phyloP scores from a whole-genome alignment of 2,797 vertebrate species.

The Silurus lanzhouensis region DNA sequence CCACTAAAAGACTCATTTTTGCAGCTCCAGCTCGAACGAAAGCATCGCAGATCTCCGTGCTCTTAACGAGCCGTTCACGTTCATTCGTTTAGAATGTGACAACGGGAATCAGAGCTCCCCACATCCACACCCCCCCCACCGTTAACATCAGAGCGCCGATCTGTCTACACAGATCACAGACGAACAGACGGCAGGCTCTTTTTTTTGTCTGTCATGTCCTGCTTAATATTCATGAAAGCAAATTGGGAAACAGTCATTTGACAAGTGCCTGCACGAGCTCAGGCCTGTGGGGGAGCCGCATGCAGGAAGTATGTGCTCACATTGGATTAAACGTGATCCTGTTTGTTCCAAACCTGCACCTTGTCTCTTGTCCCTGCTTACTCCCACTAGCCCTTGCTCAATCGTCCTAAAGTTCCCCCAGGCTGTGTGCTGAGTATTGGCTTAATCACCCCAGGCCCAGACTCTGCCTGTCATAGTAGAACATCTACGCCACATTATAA shows the following conservation, averaged over 20 bases:
- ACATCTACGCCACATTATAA: conserved; percentile 53
- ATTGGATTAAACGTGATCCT: conserved; percentile 56
- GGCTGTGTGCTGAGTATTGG: conserved; percentile 64
- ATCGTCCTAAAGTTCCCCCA: conserved; percentile 38
- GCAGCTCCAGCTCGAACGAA: conserved; percentile 61
- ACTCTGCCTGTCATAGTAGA: conserved; percentile 67
- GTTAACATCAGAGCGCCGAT: conserved; percentile 77
- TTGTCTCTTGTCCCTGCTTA: conserved; percentile 36
- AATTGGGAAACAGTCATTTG: conserved; percentile 89
- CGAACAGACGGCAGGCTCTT: conserved; percentile 65
- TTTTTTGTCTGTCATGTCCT: conserved; percentile 75
- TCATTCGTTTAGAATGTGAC: conserved; percentile 75
- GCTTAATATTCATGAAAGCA: conserved; percentile 90
- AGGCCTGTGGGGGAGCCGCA: conserved; percentile 71
- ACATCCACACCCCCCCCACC: conserved; percentile 54
- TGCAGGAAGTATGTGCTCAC: conserved; percentile 72
- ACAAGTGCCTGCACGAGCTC: conserved; percentile 78
- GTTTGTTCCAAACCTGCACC: conserved; percentile 40
- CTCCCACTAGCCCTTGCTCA: conserved; percentile 5
- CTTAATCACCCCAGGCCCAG: conserved; percentile 78
- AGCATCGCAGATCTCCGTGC: conserved; percentile 60
- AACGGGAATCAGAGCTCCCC: conserved; percentile 63
- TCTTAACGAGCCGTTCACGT: conserved; percentile 73
- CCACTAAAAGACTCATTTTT: conserved; percentile 67
- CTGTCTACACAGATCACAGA: conserved; percentile 77